Percentiles rank a stretch among this genome's conserved stretches.
Evolutionary conservation across 2,888 invertebrate species (phyloP).

Genomic region (Labia minor): DNA sequence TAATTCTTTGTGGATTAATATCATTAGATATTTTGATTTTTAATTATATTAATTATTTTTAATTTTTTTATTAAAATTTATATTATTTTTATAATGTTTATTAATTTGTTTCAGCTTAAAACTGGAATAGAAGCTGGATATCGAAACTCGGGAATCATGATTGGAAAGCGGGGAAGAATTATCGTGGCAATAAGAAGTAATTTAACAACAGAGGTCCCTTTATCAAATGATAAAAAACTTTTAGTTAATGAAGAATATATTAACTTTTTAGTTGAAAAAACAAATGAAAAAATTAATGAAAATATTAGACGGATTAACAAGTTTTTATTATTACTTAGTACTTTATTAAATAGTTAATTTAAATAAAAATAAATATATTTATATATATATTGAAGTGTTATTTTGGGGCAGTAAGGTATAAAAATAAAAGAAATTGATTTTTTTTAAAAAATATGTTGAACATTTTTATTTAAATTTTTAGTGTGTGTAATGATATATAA

Average conservation of each 20-base stretch:
- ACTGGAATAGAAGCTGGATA: constrained; percentile 37
- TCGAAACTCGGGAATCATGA: constrained; percentile 40
- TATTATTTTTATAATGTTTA: no score
- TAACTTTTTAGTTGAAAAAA: constrained; percentile 30
- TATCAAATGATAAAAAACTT: constrained; percentile 33
- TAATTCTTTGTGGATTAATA: no score
- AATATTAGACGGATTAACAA: constrained; percentile 27
- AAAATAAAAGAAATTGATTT: no score
- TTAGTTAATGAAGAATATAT: constrained; percentile 36
- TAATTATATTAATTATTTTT: no score
- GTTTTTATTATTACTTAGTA: constrained; percentile 21
- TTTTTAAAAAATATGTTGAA: no score
- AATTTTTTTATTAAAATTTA: no score
- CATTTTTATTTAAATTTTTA: no score
- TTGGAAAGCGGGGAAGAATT: constrained; percentile 37
- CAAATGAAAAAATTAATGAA: constrained; percentile 31
- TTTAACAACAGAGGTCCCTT: constrained; percentile 38
- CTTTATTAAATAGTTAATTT: background rate
- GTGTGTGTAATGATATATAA: no score
- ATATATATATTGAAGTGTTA: no score
- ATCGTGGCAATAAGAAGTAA: constrained; percentile 38
- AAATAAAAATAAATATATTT: no score
- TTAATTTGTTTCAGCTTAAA: constrained; percentile 34
- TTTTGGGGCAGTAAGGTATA: no score
- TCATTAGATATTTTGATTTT: no score